A percentile compares a stretch with the other conserved stretches of the same genome.
phyloP scores from a whole-genome alignment of 2,888 invertebrate genomes.

The Cyaniris semiargus region DNA sequence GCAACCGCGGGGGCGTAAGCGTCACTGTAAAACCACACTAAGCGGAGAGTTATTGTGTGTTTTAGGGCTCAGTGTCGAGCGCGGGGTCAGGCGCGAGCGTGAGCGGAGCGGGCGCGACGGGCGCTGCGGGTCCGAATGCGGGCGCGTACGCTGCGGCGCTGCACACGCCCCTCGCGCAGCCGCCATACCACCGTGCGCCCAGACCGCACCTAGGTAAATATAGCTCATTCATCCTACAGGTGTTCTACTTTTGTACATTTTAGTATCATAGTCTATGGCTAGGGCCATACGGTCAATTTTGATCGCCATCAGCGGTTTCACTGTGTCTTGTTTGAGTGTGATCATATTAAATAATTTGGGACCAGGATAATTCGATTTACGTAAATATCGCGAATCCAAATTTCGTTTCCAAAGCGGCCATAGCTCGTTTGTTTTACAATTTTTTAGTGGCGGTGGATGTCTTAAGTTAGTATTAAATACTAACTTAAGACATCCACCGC shows the following conservation, averaged over 20 bases:
- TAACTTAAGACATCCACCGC: too few relatives aligned
- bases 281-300: neutral
- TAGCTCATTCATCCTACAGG: neutral
- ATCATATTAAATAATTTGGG: too few relatives aligned
- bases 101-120: constrained; percentile 4
- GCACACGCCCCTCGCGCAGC: constrained; percentile 78
- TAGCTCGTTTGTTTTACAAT: too few relatives aligned
- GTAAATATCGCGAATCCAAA: neutral
- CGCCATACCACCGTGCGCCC: constrained; percentile 73
- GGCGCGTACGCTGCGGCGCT: constrained; percentile 78
- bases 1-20: too few relatives aligned
- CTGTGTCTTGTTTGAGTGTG: neutral
- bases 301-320: neutral
- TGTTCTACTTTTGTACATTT: neutral
- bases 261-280: neutral
- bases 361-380: too few relatives aligned
- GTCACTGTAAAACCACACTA: too few relatives aligned
- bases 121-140: constrained; percentile 47
- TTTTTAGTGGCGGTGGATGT: too few relatives aligned
- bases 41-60: neutral
- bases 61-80: constrained; percentile 57
- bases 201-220: constrained; percentile 67
- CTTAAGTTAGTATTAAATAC: too few relatives aligned
- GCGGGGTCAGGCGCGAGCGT: constrained; percentile 39
- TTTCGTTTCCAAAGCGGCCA: neutral